These are phyloP conservation scores for Trematomus bernacchii DNA, from an alignment of 2,797 vertebrate genomes.

Conservation along the genomic window DNA sequence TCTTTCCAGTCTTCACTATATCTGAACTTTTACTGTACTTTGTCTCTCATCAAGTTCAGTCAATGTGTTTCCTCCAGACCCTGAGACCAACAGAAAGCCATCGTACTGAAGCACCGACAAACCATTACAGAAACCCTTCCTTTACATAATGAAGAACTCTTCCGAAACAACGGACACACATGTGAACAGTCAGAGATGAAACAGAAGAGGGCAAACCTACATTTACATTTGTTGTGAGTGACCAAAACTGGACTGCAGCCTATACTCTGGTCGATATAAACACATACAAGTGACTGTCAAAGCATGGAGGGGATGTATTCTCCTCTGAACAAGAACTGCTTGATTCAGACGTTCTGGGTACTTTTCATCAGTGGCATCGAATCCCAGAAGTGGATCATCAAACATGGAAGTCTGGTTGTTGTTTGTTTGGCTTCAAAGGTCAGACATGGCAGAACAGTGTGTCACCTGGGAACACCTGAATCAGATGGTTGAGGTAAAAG, in stretches of 20 bases:
- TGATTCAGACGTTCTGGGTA: slow-evolving; percentile 31
- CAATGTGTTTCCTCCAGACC: slow-evolving; percentile 75
- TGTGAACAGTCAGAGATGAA: slow-evolving; percentile 30
- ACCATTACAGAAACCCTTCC: slow-evolving; percentile 56
- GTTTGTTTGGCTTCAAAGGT: slow-evolving; percentile 12
- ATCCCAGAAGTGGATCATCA: slow-evolving; percentile 45
- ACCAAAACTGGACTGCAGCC: slow-evolving; percentile 43
- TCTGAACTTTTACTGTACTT: not conserved
- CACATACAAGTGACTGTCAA: slow-evolving; percentile 17
- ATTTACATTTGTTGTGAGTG: slow-evolving; percentile 33
- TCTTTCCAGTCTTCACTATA: not conserved
- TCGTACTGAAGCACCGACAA: slow-evolving; percentile 78
- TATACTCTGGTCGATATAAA: slow-evolving; percentile 9
- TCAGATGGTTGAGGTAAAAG: slow-evolving; percentile 41
- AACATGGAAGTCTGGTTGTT: slow-evolving; percentile 40
- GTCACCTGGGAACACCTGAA: slow-evolving; percentile 16
- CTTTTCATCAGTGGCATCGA: slow-evolving; percentile 43
- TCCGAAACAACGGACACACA: slow-evolving; percentile 25
- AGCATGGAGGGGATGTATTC: not conserved
- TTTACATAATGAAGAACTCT: slow-evolving; percentile 48
- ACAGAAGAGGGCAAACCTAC: slow-evolving; percentile 29
- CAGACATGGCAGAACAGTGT: slow-evolving; percentile 20
- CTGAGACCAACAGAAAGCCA: slow-evolving; percentile 91
- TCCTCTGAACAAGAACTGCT: slow-evolving; percentile 44
- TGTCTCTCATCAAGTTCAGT: slow-evolving; percentile 15